Conservation (phyloP, 2,888 invertebrate species). For the Eupithecia tripunctaria region DNA sequence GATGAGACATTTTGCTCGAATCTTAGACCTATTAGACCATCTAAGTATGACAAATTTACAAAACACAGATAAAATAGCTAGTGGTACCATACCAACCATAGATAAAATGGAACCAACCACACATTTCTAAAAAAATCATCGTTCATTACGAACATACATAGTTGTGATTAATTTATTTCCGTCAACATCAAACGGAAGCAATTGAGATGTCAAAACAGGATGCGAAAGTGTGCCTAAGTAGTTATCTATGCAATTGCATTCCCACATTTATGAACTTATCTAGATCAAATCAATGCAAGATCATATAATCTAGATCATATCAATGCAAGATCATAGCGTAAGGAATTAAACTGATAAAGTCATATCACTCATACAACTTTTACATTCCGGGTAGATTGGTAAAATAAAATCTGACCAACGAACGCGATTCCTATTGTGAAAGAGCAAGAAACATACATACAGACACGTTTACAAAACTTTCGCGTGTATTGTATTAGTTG, state of each 20-base stretch:
- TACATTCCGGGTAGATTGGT: no score
- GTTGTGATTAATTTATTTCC: slow-evolving; percentile 14
- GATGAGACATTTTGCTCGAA: no score
- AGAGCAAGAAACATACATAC: no score
- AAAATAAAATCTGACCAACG: no score
- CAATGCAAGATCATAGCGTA: background rate
- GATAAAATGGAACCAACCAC: no score
- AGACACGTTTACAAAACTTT: no score
- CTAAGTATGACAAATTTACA: no score
- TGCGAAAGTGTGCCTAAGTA: background rate
- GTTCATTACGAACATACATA: background rate
- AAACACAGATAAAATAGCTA: no score
- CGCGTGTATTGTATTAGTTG: no score
- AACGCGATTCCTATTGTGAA: no score
- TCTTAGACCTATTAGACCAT: no score
- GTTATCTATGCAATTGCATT: background rate
- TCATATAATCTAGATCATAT: background rate
- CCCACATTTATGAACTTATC: background rate
- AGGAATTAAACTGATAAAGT: background rate
- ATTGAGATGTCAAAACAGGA: slow-evolving; percentile 18
- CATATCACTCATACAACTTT: background rate
- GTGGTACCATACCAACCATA: no score
- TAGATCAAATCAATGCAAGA: background rate
- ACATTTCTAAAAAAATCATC: background rate
- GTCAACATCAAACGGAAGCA: slow-evolving; percentile 21